phyloP scores from a whole-genome alignment of 2,888 invertebrate genomes.

The Morpho helenor region DNA sequence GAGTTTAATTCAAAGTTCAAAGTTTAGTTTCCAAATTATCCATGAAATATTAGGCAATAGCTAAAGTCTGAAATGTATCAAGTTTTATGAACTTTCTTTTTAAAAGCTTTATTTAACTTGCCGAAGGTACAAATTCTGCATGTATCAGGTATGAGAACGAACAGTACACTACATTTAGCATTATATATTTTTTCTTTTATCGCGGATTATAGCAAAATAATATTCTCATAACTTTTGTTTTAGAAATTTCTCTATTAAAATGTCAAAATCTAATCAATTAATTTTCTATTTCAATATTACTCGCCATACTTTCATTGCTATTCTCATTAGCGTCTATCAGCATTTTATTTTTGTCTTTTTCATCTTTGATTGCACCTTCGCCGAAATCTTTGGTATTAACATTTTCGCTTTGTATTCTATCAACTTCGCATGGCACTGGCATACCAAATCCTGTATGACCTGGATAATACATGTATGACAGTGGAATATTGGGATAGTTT shows the following conservation, averaged over 20 bases:
- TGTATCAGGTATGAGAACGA: too few relatives aligned
- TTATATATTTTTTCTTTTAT: too few relatives aligned
- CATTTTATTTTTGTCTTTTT: constrained; percentile 48
- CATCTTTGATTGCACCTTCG: constrained; percentile 46
- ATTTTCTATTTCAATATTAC: constrained; percentile 75
- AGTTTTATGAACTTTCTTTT: too few relatives aligned
- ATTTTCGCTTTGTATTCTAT: constrained; percentile 49
- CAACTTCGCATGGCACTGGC: constrained; percentile 56
- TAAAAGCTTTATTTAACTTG: too few relatives aligned
- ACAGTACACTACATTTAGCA: too few relatives aligned
- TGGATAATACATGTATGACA: constrained; percentile 73
- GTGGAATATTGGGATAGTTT: constrained; percentile 63
- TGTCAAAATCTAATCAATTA: constrained; percentile 28
- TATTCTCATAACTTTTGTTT: constrained; percentile 24
- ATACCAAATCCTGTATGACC: constrained; percentile 63
- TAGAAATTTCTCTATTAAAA: constrained; percentile 5
- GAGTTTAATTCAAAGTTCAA: background rate
- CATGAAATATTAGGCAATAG: too few relatives aligned
- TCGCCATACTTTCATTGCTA: constrained; percentile 72
- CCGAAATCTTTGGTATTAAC: constrained; percentile 41
- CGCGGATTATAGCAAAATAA: too few relatives aligned
- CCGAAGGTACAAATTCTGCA: too few relatives aligned
- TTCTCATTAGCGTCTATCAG: constrained; percentile 61
- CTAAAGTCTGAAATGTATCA: too few relatives aligned
- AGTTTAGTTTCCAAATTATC: too few relatives aligned